Evolutionary conservation across 2,113 vertebrate genomes (phyloP).

Genomic region (Vicugna pacos): DNA sequence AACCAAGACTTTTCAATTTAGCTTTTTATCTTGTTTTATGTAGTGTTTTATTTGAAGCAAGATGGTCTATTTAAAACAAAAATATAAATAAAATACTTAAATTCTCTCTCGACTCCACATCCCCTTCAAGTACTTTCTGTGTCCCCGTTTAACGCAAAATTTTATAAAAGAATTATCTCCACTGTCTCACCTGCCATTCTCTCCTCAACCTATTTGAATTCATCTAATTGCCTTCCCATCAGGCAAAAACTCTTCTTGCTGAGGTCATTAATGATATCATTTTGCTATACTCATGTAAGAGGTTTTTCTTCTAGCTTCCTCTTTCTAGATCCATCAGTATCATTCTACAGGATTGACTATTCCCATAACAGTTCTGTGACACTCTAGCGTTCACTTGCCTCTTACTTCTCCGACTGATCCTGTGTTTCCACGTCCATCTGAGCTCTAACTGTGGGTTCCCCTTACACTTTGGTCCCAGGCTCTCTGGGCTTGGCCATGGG

Average conservation of each 20-base stretch:
- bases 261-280: not conserved
- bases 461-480: not conserved
- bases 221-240: not conserved
- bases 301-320: not conserved
- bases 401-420: not conserved
- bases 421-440: not conserved
- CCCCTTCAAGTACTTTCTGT: not conserved
- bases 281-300: not conserved
- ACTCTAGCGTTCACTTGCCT: not conserved
- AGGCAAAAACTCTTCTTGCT: not conserved
- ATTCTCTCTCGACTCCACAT: not conserved
- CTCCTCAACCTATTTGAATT: not conserved
- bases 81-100: not conserved
- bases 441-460: not conserved
- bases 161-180: not conserved
- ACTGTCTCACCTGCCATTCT: not conserved
- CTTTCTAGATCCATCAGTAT: not conserved
- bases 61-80: not conserved
- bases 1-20: not conserved
- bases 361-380: not conserved
- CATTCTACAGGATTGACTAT: not conserved
- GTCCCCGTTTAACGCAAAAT: not conserved
- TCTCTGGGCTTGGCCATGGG: not conserved
- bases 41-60: not conserved
- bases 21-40: not conserved